Base-by-base conservation (phyloP, 2,797 vertebrate species). In the Peromyscus aztecus region DNA sequence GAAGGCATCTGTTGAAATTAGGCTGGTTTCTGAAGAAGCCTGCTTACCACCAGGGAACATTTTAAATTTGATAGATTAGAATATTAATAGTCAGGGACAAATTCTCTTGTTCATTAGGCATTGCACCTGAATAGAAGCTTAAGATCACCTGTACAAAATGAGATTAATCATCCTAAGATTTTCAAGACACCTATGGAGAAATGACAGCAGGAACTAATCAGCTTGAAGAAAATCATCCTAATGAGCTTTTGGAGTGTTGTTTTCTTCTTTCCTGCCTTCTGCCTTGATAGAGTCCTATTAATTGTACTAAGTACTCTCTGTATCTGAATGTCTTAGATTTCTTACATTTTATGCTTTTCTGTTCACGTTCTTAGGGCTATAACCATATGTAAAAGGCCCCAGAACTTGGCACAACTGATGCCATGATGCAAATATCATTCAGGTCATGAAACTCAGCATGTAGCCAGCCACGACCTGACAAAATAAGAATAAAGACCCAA, bases 41-140 rank as follows among this genome's bases (percentile, higher is more conserved):
- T 82, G 34, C 91, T 94, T 94, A 92, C 17, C 34, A 91, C 77
- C n/a, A 83, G 77, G 46, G 12, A 65, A 91, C 21, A 90, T 82
- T 89, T 92, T 24, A 76, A 37, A 29, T 61, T 27, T 57, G 34
- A 86, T 49, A 76, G 52, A 89, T 89, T 80, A 75, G 59, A 75
- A 89, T 84, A 89, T 96, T 97, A 97, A 95, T 78, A 97, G 40
- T 82, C 46, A 97, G 24, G 86, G 7, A 82, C 9, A 95, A 6
- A 94, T 13, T 86, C 21, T 95, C 6, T n/a, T 95, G 59, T 94
- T 97, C 11, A 89, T 94, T 55, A 57, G 89, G 13, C 46, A 77
- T 19, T 94, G 14, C n/a, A 96, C 34, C 40, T 94, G 71, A 91
- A 23, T 29, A 93, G 55, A 77, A 81, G 78, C 11, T 84, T 85